Percentiles rank a stretch among this genome's conserved stretches.
phyloP scores from a whole-genome alignment of 2,888 invertebrate genomes.

The Cheilosia pagana region DNA sequence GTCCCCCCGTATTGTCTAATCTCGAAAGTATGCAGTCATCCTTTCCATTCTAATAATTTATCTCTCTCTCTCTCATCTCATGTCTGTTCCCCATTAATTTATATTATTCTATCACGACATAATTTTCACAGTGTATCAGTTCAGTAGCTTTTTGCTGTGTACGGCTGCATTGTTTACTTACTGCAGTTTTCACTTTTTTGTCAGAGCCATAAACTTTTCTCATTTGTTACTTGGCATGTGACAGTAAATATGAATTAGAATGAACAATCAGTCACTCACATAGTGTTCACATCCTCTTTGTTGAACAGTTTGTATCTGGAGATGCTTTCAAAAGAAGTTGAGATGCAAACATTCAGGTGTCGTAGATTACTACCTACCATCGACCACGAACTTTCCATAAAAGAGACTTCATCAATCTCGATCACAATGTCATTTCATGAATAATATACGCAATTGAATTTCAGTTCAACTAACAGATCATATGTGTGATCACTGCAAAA shows the following conservation, averaged over 20 bases:
- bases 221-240: conserved; percentile 57
- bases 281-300: conserved; percentile 20
- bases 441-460: background rate
- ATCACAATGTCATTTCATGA: conserved; percentile 2
- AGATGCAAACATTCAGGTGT: background rate
- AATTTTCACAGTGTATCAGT: conserved; percentile 1
- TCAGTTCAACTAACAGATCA: background rate
- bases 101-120: conserved; percentile 37
- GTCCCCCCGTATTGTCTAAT: background rate
- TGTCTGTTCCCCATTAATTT: conserved; percentile 5
- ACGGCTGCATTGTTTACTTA: conserved; percentile 34
- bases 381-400: conserved; percentile 30
- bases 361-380: background rate
- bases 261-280: conserved; percentile 33
- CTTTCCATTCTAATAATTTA: conserved; percentile 5
- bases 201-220: conserved; percentile 49
- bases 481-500: conserved; percentile 17
- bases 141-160: conserved; percentile 15
- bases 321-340: background rate
- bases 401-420: conserved; percentile 25
- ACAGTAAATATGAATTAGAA: conserved; percentile 46
- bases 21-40: background rate
- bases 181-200: conserved; percentile 60
- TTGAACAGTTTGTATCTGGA: conserved; percentile 24
- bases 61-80: background rate